Evolutionary conservation across 23 tunicate species (phyloP).

Genomic region (Trididemnum miniatum): DNA sequence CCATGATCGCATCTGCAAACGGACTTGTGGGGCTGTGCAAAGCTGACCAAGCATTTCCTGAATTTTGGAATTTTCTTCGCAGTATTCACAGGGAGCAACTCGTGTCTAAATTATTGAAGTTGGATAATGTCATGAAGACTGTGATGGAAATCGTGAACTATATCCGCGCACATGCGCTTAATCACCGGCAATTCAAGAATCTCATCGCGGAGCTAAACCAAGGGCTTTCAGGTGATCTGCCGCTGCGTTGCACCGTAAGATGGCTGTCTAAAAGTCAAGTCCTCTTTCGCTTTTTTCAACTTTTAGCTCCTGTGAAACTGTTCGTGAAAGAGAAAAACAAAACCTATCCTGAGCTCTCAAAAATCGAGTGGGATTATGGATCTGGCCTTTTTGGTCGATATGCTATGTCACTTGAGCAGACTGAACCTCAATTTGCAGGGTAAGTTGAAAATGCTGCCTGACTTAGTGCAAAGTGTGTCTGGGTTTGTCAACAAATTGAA

Average conservation of each 20-base stretch:
- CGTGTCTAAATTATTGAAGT: constrained; percentile 47
- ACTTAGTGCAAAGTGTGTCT: constrained; percentile 55
- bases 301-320: constrained; percentile 49
- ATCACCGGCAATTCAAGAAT: constrained; percentile 53
- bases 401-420: constrained; percentile 47
- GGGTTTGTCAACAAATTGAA: constrained; percentile 52
- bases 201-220: constrained; percentile 57
- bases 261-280: constrained; percentile 48
- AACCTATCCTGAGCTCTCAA: constrained; percentile 49
- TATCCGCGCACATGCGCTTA: constrained; percentile 61
- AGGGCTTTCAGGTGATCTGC: constrained; percentile 58
- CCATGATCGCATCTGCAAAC: constrained; percentile 40
- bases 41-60: constrained; percentile 52
- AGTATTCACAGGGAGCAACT: constrained; percentile 48
- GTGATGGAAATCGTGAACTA: constrained; percentile 57
- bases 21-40: constrained; percentile 55
- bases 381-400: constrained; percentile 49
- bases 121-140: constrained; percentile 51
- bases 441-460: constrained; percentile 44
- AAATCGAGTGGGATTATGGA: constrained; percentile 59
- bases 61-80: constrained; percentile 54
- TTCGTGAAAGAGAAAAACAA: constrained; percentile 54
- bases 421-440: constrained; percentile 67
- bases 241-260: constrained; percentile 46
- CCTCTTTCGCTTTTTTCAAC: constrained; percentile 47